Base-by-base conservation (phyloP, 1,140 invertebrate species). In the Bombus haemorrhoidalis region DNA sequence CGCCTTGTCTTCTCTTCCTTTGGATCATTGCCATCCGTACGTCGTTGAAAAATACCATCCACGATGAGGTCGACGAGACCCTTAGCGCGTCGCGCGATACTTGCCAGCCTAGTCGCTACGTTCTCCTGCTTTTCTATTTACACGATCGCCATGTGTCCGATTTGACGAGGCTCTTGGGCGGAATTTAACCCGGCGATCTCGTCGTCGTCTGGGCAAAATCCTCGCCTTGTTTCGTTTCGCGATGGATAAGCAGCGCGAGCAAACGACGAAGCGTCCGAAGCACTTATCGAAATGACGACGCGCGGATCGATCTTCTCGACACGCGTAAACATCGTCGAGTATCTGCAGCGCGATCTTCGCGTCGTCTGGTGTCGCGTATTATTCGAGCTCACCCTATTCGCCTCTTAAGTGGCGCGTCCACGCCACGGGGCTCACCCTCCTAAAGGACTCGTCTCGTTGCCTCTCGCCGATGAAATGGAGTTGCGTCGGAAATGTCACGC, bases 331-430 rank as follows among this genome's bases (percentile, higher is more conserved):
- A 85, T 68, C 66, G 28, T 87, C 79, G 78, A 89, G 66, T 87
- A 86, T 89, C 81, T 87, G 79, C 74, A 82, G 83, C 81, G 85
- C 87, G 87, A 90, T 91, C 85, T 89, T 87, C 81, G 8, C 47
- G 47, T 53, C 47, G 18, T 22, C 18, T 8, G 0, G 47, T 22
- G 47, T 22, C 47, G 37, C 37, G 59, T 75, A 53, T 72, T 34
- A 5, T 28, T 47, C 57, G n/a, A 43, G 37, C 32, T 47, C 74
- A 53, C 69, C 72, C 81, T 85, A 72, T 80, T 86, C 81, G 62
- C 64, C 43, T 77, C 88, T 88, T 87, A 83, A 91, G 86, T 88
- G 86, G 80, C 74, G 84, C 78, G 82, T 43, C 78, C 82, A 73
- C 41, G 62, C n/a, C 79, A 22, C 86, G 76, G 10, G 75, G 47